These are phyloP conservation scores for Phrynosoma blainvillii DNA, from an alignment of 2,113 vertebrate genomes.

Conservation along the genomic window DNA sequence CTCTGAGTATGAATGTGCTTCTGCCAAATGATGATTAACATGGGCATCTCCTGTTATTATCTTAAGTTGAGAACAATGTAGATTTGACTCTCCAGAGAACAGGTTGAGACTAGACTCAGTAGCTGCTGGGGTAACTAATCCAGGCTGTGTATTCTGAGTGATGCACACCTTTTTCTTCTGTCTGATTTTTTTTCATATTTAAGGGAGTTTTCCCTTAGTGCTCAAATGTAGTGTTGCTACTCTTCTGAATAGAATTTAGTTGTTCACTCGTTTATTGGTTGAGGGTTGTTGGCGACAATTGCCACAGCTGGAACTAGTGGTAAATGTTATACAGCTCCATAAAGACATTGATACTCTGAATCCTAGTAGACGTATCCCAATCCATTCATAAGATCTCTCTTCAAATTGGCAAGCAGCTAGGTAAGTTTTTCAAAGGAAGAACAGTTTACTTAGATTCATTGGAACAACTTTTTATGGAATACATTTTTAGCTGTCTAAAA, in stretches of 20 bases:
- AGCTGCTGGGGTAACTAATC: constrained; percentile 25
- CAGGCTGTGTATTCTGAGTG: not conserved
- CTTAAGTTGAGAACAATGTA: constrained; percentile 3
- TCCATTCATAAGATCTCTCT: not conserved
- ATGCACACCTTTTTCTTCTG: not conserved
- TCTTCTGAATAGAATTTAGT: not conserved
- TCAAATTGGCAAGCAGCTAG: not conserved
- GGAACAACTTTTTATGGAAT: not conserved
- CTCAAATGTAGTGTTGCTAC: not conserved
- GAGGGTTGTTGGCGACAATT: not conserved
- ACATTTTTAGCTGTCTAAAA: not conserved
- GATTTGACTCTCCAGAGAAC: constrained; percentile 14
- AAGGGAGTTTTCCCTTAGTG: not conserved
- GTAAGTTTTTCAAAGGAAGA: not conserved
- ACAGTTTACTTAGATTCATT: not conserved
- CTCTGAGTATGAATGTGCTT: constrained; percentile 18
- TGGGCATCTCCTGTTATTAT: constrained; percentile 35
- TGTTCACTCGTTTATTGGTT: not conserved
- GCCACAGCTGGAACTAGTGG: not conserved
- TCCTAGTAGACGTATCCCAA: not conserved
- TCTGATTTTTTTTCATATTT: not conserved
- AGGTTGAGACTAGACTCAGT: constrained; percentile 18
- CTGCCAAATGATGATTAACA: constrained; percentile 25
- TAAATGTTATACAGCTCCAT: not conserved
- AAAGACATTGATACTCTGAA: not conserved